A percentile compares a stretch with the other conserved stretches of the same genome.
phyloP scores from a whole-genome alignment of 2,113 vertebrate species.

The Larimichthys crocea region DNA sequence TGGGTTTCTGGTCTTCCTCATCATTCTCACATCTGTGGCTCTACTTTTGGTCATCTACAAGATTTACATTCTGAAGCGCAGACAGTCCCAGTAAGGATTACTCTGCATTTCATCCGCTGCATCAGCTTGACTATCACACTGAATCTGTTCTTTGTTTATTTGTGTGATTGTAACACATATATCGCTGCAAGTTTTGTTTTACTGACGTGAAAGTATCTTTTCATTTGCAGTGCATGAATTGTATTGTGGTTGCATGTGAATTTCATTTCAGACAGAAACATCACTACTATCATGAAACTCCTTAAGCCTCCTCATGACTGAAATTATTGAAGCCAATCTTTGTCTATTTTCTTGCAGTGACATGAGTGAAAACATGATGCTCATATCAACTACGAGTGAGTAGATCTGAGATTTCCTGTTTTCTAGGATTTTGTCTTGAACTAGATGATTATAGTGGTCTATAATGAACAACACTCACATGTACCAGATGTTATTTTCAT shows the following conservation, averaged over 20 bases:
- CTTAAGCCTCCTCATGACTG: neutral
- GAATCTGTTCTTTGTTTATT: rapidly evolving
- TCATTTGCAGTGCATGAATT: neutral
- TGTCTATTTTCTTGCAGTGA: slow-evolving; percentile 43
- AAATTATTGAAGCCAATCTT: neutral
- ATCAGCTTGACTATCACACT: neutral
- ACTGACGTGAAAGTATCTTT: neutral
- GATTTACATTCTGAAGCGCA: slow-evolving; percentile 88
- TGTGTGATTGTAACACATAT: neutral
- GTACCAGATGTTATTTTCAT: neutral
- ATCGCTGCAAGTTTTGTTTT: neutral
- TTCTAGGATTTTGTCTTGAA: neutral
- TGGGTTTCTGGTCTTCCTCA: slow-evolving; percentile 89
- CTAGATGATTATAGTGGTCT: neutral
- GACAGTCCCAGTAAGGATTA: slow-evolving; percentile 83
- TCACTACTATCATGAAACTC: neutral
- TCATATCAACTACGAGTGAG: slow-evolving; percentile 86
- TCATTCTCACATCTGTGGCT: slow-evolving; percentile 88
- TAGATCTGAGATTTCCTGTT: slow-evolving; percentile 12
- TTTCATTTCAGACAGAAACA: neutral
- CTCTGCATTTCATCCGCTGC: rapidly evolving
- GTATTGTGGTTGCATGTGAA: neutral
- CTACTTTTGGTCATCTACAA: slow-evolving; percentile 91
- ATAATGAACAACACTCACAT: neutral
- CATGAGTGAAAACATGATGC: slow-evolving; percentile 78